Conservation (phyloP, 2,113 vertebrate species). For the Callocephalon fimbriatum region DNA sequence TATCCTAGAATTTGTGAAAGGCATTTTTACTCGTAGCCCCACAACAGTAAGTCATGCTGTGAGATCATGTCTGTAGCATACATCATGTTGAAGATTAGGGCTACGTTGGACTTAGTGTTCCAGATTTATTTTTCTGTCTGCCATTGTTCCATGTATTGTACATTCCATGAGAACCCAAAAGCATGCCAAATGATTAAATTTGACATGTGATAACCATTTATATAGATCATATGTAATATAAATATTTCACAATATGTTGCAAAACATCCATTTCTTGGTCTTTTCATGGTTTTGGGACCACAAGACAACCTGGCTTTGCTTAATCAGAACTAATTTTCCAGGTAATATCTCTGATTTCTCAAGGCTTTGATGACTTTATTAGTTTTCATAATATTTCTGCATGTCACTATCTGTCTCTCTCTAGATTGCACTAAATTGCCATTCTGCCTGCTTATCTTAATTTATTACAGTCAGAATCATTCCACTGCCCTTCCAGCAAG, state of each 20-base stretch:
- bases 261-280: not conserved
- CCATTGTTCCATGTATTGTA: not conserved
- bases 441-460: not conserved
- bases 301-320: not conserved
- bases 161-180: not conserved
- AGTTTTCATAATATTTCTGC: not conserved
- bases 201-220: not conserved
- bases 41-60: not conserved
- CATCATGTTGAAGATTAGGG: not conserved
- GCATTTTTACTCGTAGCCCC: not conserved
- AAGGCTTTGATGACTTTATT: not conserved
- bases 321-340: constrained; percentile 3
- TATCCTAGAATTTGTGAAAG: not conserved
- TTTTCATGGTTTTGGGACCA: not conserved
- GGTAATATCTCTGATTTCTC: constrained; percentile 2
- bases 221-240: not conserved
- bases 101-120: not conserved
- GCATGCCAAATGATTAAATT: not conserved
- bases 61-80: not conserved
- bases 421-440: not conserved
- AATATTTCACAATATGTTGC: not conserved
- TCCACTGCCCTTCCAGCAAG: not conserved
- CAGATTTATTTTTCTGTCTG: not conserved
- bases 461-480: not conserved
- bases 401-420: not conserved